phyloP scores from a whole-genome alignment of 2,888 invertebrate genomes.

The Cataglyphis altisquamis region DNA sequence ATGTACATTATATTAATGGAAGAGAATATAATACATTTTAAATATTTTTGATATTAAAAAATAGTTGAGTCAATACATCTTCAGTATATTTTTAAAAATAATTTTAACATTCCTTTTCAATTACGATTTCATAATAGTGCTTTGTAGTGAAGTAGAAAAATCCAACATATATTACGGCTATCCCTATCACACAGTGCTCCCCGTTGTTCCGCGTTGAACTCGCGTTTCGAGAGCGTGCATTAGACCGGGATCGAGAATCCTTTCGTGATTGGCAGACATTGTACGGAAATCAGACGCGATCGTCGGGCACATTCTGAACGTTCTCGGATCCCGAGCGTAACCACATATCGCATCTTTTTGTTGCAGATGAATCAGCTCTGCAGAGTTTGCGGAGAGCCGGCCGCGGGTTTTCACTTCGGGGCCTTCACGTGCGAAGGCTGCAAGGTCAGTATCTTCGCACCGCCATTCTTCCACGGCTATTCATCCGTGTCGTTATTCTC shows the following conservation, averaged over 20 bases:
- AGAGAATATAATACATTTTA: conserved; percentile 3
- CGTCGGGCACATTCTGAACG: conserved; percentile 62
- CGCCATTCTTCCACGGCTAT: conserved; percentile 57
- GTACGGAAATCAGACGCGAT: conserved; percentile 63
- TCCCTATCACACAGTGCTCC: conserved; percentile 22
- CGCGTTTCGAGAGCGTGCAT: conserved; percentile 24
- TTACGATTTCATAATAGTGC: not conserved
- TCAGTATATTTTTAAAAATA: not conserved
- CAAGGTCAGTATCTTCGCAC: conserved; percentile 79
- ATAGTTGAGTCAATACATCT: not conserved
- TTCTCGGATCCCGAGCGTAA: conserved; percentile 67
- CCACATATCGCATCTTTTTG: conserved; percentile 73
- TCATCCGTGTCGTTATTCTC: conserved; percentile 52
- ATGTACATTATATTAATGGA: not conserved
- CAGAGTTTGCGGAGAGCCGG: conserved; percentile 84
- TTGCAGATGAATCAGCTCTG: conserved; percentile 85
- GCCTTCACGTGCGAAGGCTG: conserved; percentile 85
- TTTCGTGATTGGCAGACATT: conserved; percentile 71
- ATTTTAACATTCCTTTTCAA: not conserved
- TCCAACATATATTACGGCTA: not conserved
- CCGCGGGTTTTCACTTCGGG: conserved; percentile 85
- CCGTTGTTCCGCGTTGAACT: conserved; percentile 23
- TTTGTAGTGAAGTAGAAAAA: conserved; percentile 4
- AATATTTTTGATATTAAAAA: not conserved
- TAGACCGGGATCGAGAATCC: conserved; percentile 54